Conservation (phyloP, 2,888 invertebrate species). For the Plebejus anna region DNA sequence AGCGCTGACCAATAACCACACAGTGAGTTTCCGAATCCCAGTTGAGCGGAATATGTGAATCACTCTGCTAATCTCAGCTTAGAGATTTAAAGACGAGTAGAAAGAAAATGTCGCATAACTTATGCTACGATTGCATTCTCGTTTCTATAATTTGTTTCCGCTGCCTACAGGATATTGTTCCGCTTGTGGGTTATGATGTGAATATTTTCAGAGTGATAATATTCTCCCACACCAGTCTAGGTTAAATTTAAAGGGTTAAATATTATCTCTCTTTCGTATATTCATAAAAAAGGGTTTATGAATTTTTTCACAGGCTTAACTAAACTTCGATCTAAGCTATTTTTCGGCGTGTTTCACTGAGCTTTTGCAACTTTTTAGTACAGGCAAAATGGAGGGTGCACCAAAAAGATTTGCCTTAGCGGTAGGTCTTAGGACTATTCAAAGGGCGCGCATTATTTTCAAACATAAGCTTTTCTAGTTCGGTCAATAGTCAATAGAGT, state of each 20-base stretch:
- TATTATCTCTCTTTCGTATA: no score
- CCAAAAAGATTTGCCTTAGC: no score
- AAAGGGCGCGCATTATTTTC: no score
- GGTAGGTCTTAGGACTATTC: no score
- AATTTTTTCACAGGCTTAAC: no score
- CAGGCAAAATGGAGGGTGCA: no score
- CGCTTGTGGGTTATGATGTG: background rate
- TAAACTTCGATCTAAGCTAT: no score
- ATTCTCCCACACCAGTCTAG: background rate
- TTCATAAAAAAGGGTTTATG: no score
- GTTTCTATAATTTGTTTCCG: slow-evolving; percentile 10
- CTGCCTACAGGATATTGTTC: slow-evolving; percentile 15
- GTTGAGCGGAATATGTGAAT: background rate
- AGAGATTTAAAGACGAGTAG: background rate
- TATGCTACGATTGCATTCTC: background rate
- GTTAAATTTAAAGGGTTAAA: background rate
- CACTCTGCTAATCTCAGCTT: background rate
- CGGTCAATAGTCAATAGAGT: no score
- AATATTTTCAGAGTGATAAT: background rate
- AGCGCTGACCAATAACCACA: background rate
- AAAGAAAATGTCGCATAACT: background rate
- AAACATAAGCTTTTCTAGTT: no score
- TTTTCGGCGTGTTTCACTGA: no score
- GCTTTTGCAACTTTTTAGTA: no score
- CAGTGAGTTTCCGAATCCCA: background rate